Evolutionary conservation across 2,888 invertebrate genomes (phyloP), one percentile per base, ranked within the genome.

Genomic region (Sinodicranocentrus sp.): DNA sequence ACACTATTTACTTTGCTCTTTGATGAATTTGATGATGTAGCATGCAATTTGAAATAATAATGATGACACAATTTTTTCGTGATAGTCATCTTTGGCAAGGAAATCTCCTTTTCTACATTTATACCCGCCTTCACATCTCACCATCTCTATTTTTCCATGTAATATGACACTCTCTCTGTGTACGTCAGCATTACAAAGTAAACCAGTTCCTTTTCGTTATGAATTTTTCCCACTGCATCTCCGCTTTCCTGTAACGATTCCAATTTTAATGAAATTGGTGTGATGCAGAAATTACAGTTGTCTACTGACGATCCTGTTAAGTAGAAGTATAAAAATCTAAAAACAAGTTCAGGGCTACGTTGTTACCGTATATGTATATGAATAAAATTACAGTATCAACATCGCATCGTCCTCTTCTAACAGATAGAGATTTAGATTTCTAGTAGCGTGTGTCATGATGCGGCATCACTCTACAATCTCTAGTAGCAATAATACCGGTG

Each of bases 241-340:
- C 13, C 23, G 2, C 21, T 54, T 54, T 54, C 54, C 54, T 54
- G 54, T 23, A 54, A 54, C 23, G 54, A 54, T 54, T 54, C 19
- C 54, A 54, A 54, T 21, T 23, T 2, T 5, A 54, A 54, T 54
- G 21, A 54, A 54, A 54, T 54, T 54, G 54, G 21, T 54, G 23
- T 3, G 54, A 54, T 54, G 54, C 54, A 54, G 54, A 23, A 54
- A 54, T 23, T 54, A 54, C 23, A 54, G 19, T 54, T 54, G 54
- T 23, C 17, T 23, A n/a, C n/a, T n/a, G n/a, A n/a, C 21, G 21
- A 5, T 21, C 23, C 23, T 54, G 23, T 6, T 54, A 54, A 5
- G 21, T n/a, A n/a, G n/a, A n/a, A n/a, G n/a, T n/a, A n/a, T n/a
- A n/a, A n/a, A n/a, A n/a, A n/a, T n/a, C n/a, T n/a, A 54, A 13